Percentiles rank a stretch among this genome's conserved stretches.
Evolutionary conservation across 2,797 vertebrate genomes (phyloP).

Genomic region (Neopelma chrysocephalum): DNA sequence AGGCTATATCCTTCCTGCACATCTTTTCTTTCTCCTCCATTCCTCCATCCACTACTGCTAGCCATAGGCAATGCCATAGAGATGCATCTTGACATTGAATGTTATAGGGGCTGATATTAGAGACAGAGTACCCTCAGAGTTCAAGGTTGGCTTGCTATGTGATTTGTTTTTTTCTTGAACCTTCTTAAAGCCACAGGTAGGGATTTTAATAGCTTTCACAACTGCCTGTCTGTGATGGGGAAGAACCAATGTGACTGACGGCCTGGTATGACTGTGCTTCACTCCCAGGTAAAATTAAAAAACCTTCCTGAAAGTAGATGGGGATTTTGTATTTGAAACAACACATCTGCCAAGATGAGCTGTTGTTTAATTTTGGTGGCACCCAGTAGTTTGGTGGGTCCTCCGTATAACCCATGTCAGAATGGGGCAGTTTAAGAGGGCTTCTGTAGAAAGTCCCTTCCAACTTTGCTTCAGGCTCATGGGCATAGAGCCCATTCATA

Average conservation of each 20-base stretch:
- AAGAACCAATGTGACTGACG: background rate
- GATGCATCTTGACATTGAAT: background rate
- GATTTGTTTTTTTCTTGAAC: slow-evolving; percentile 37
- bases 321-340: background rate
- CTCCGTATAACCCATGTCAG: background rate
- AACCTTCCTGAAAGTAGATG: background rate
- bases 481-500: background rate
- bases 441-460: background rate
- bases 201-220: slow-evolving; percentile 47
- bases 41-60: background rate
- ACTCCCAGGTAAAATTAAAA: background rate
- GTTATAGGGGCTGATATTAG: background rate
- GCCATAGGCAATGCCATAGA: background rate
- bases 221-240: background rate
- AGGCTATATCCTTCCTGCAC: background rate
- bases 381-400: background rate
- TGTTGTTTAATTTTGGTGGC: background rate
- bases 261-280: background rate
- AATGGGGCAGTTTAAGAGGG: background rate
- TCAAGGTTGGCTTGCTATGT: slow-evolving; percentile 4
- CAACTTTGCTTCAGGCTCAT: background rate
- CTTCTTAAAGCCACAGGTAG: slow-evolving; percentile 37
- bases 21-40: background rate
- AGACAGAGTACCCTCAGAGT: slow-evolving; percentile 24
- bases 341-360: background rate